Percentiles rank a stretch among this genome's conserved stretches.
phyloP scores from a whole-genome alignment of 2,888 invertebrate genomes.

The Eulithis prunata region DNA sequence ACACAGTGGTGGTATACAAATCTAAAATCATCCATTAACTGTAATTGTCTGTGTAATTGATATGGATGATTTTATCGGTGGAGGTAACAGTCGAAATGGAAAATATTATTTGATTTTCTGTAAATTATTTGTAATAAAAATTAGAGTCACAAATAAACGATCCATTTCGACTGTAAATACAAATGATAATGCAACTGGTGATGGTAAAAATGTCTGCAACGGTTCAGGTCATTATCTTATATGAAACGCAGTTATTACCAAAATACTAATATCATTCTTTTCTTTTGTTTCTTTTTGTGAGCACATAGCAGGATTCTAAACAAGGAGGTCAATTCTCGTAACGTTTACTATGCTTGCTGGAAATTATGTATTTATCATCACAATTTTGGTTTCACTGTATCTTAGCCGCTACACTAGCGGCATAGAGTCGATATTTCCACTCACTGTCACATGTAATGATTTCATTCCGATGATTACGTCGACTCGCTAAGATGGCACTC shows the following conservation, averaged over 20 bases:
- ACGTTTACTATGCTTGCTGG: slow-evolving; percentile 81
- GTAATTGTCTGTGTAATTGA: slow-evolving; percentile 21
- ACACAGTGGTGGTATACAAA: slow-evolving; percentile 38
- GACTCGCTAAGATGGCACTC: slow-evolving; percentile 80
- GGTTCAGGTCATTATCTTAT: slow-evolving; percentile 48
- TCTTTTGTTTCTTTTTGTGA: slow-evolving; percentile 78
- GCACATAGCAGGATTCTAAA: slow-evolving; percentile 83
- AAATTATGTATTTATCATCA: slow-evolving; percentile 67
- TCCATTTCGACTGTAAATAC: slow-evolving; percentile 44
- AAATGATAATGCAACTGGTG: slow-evolving; percentile 56
- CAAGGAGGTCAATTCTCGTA: slow-evolving; percentile 81
- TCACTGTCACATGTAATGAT: slow-evolving; percentile 90
- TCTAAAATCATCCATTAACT: slow-evolving; percentile 35
- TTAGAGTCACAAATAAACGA: slow-evolving; percentile 14
- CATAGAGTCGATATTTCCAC: slow-evolving; percentile 77
- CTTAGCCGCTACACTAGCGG: slow-evolving; percentile 60
- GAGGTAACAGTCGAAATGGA: slow-evolving; percentile 37
- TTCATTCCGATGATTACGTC: slow-evolving; percentile 64
- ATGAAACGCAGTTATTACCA: slow-evolving; percentile 51
- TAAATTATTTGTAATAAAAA: slow-evolving; percentile 11
- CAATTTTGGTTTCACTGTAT: slow-evolving; percentile 66
- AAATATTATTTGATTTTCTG: slow-evolving; percentile 21
- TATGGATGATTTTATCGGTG: slow-evolving; percentile 42
- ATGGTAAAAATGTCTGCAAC: slow-evolving; percentile 54
- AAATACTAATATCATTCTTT: slow-evolving; percentile 81